Evolutionary conservation across 2,888 invertebrate species (phyloP), one percentile per base, ranked within the genome.

Genomic region (Cephalotes varians): DNA sequence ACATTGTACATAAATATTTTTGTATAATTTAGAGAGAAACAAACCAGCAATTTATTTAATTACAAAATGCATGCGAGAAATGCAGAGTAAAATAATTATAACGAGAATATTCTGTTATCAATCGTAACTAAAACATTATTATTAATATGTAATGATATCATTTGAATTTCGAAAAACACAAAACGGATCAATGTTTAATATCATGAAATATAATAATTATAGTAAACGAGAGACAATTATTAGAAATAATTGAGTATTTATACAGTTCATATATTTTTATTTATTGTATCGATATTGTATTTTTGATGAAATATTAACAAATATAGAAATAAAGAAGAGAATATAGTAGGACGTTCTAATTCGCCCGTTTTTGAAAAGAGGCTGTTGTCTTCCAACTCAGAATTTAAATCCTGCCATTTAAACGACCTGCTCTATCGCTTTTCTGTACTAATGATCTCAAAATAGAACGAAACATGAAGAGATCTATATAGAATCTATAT

Each of bases 401-500:
- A 64, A 74, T 62, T 64, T 54, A 81, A 74, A 65, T 64, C 34
- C 15, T 10, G n/a, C 56, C 44, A 21, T 67, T 77, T 12, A 56
- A 44, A 1, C 15, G 1, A 10, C 15, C 10, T 37, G 10, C 21
- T 76, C 40, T 51, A 21, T 51, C 9, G 25, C 21, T 62, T 40
- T 1, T 62, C 6, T 12, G 37, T 10, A 12, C 6, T 65, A 65
- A 18, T 65, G 5, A 37, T 54, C 2, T 40, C 31, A 12, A 67
- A 65, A 44, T 54, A 21, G 0, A 37, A 65, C 2, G 49, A 51
- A 3, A 74, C 5, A 25, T n/a, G 1, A 54, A 65, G 9, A 40
- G n/a, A 5, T 64, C 18, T 7, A 18, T 1, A 25, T 40, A 15
- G 6, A 65, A 76, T 10, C n/a, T n/a, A n/a, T n/a, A n/a, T n/a